These are phyloP conservation scores for Eonycteris spelaea DNA, from an alignment of 2,113 vertebrate genomes.

Conservation along the genomic window DNA sequence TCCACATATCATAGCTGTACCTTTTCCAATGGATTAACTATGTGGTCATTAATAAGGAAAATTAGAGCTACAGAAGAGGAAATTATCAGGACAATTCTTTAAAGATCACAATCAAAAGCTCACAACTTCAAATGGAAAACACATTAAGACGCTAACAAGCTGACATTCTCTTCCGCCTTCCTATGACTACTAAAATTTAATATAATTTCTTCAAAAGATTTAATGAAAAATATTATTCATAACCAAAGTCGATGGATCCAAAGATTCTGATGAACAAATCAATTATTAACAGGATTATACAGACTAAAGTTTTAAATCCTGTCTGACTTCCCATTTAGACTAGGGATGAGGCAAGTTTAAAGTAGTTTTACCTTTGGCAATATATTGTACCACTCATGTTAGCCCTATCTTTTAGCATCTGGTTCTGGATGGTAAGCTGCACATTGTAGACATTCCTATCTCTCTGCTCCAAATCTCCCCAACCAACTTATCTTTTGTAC, in stretches of 20 bases:
- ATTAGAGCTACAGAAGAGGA: background rate
- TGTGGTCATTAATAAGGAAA: background rate
- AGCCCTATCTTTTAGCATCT: background rate
- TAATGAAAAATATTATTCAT: background rate
- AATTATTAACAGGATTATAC: background rate
- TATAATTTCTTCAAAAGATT: background rate
- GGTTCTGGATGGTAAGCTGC: background rate
- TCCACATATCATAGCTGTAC: background rate
- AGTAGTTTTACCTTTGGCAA: background rate
- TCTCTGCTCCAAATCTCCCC: background rate
- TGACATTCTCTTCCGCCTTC: background rate
- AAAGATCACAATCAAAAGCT: constrained; percentile 19
- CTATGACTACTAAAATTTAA: constrained; percentile 26
- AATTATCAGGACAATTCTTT: background rate
- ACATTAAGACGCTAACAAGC: background rate
- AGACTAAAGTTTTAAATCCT: background rate
- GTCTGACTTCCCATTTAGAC: background rate
- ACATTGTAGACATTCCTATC: background rate
- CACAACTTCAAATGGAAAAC: constrained; percentile 27
- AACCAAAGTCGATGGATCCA: background rate
- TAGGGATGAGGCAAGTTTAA: background rate
- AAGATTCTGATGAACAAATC: background rate
- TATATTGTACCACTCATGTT: background rate
- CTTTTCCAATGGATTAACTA: background rate
- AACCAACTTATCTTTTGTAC: background rate